These are phyloP conservation scores for Agrotis ipsilon DNA, from an alignment of 2,888 invertebrate species.

Conservation along the genomic window DNA sequence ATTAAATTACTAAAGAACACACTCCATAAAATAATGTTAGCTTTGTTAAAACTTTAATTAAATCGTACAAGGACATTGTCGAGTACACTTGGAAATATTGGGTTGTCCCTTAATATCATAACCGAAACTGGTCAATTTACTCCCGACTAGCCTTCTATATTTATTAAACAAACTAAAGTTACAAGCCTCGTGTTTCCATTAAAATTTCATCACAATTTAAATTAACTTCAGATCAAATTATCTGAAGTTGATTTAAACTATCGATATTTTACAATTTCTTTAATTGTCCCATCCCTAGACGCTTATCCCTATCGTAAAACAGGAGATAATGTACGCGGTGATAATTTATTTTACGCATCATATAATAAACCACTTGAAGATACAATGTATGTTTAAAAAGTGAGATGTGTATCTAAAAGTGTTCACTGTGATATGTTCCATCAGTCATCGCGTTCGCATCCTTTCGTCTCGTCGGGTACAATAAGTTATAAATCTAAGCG, in stretches of 20 bases:
- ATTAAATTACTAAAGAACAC: background rate
- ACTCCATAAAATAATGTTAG: background rate
- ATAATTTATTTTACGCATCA: conserved; percentile 79
- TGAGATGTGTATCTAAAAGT: conserved; percentile 22
- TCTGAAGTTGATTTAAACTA: background rate
- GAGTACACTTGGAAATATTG: background rate
- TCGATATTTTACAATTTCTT: background rate
- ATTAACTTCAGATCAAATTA: background rate
- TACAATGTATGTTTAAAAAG: conserved; percentile 71
- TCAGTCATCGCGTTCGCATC: conserved; percentile 13
- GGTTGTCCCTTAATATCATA: too few relatives aligned
- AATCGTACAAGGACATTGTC: too few relatives aligned
- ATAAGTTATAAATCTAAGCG: too few relatives aligned
- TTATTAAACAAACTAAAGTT: background rate
- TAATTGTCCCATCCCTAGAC: conserved; percentile 40
- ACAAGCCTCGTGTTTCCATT: background rate
- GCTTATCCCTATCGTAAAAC: conserved; percentile 55
- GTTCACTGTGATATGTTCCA: background rate
- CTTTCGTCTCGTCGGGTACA: background rate
- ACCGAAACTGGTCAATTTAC: background rate
- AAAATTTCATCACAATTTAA: background rate
- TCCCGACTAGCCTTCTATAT: background rate
- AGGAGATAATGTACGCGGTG: conserved; percentile 57
- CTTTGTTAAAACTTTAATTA: background rate
- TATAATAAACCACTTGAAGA: conserved; percentile 79